Conservation (phyloP, 2,113 vertebrate genomes). For the Anoura caudifer region DNA sequence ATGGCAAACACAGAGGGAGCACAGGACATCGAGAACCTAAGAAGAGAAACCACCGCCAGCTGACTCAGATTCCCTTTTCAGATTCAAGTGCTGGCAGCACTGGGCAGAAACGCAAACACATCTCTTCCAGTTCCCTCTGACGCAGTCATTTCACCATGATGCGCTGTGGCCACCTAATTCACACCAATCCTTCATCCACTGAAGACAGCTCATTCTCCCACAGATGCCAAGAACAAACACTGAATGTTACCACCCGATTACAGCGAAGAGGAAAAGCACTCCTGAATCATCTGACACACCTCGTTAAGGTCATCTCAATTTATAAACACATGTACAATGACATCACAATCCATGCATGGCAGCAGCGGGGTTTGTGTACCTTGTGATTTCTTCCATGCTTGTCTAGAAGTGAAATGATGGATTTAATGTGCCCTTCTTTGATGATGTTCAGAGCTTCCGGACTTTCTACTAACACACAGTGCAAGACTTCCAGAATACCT, state of each 20-base stretch:
- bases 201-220: background rate
- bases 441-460: slow-evolving; percentile 98
- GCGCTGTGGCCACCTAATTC: background rate
- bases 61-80: background rate
- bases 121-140: background rate
- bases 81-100: accelerated
- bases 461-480: slow-evolving; percentile 97
- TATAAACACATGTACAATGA: background rate
- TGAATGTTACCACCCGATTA: background rate
- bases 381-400: slow-evolving; percentile 98
- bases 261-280: background rate
- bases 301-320: background rate
- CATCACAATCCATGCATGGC: background rate
- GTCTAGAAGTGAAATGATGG: slow-evolving; percentile 95
- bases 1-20: slow-evolving; percentile 96
- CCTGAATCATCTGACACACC: background rate
- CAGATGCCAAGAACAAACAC: background rate
- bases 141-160: background rate
- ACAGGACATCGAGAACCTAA: slow-evolving; percentile 95
- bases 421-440: slow-evolving; percentile 98
- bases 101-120: background rate
- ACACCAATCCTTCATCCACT: background rate
- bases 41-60: background rate
- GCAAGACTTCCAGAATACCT: slow-evolving; percentile 98
- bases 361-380: slow-evolving; percentile 74